Conservation (phyloP, 1,140 invertebrate species). For the Cydia fagiglandana region DNA sequence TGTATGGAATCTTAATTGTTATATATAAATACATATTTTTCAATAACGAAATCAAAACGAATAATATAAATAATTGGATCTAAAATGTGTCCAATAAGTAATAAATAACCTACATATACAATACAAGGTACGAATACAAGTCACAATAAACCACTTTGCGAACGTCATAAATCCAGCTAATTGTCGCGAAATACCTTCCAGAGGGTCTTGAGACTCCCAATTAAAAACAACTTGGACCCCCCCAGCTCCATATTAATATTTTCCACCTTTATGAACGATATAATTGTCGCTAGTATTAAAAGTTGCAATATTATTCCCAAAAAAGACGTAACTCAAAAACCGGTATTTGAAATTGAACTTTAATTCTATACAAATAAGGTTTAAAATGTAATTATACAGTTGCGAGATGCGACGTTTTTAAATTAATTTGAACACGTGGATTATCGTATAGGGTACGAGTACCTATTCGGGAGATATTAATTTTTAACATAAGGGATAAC, state of each 20-base stretch:
- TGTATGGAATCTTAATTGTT: too few species aligned
- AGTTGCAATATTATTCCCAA: neutral
- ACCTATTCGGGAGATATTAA: slow-evolving; percentile 7
- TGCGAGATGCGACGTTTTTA: neutral
- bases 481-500: slow-evolving; percentile 17
- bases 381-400: neutral
- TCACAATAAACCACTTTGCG: slow-evolving; percentile 9
- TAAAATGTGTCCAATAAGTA: neutral
- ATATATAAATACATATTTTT: too few species aligned
- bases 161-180: neutral
- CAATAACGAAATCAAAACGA: too few species aligned
- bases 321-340: neutral
- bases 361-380: neutral
- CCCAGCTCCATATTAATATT: slow-evolving; percentile 11
- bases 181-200: slow-evolving; percentile 10
- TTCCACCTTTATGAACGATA: neutral
- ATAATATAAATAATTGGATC: neutral
- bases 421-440: slow-evolving; percentile 2
- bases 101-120: neutral
- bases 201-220: slow-evolving; percentile 12
- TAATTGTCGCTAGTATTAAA: slow-evolving; percentile 17
- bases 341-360: neutral
- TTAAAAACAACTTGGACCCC: slow-evolving; percentile 10
- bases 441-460: neutral
- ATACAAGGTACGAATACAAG: neutral